Conservation (phyloP, 2,113 vertebrate genomes). For the Limanda limanda region DNA sequence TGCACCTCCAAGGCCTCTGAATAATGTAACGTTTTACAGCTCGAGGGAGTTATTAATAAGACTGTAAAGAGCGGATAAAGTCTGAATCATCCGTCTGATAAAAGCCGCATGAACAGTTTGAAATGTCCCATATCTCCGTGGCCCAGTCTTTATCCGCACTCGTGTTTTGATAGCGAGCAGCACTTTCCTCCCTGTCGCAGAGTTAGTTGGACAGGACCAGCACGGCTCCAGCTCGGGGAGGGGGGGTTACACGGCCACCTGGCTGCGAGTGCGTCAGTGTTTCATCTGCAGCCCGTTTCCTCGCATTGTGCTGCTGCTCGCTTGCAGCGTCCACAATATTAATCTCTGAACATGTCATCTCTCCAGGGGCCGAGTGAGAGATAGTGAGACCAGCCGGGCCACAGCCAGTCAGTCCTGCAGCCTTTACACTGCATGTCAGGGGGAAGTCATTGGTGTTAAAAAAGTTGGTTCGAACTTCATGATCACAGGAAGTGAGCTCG, state of each 20-base stretch:
- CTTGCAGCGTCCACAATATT: constrained; percentile 19
- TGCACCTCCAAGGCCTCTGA: no score
- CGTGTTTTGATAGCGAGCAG: constrained; percentile 69
- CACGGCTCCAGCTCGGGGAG: constrained; percentile 26
- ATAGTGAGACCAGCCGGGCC: neutral
- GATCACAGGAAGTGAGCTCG: no score
- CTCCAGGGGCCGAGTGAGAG: neutral
- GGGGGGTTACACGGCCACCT: constrained; percentile 65
- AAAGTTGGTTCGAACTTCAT: no score
- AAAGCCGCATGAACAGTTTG: neutral
- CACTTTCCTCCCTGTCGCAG: constrained; percentile 56
- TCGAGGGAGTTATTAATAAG: no score
- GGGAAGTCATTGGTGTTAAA: no score
- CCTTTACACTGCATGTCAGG: neutral
- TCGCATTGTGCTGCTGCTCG: constrained; percentile 73
- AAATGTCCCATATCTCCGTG: constrained; percentile 15
- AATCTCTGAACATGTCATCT: constrained; percentile 36
- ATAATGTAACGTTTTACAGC: no score
- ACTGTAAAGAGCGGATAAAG: no score
- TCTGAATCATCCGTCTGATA: neutral
- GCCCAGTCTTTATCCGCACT: constrained; percentile 4
- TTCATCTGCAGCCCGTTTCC: constrained; percentile 73
- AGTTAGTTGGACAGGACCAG: constrained; percentile 49
- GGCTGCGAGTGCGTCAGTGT: constrained; percentile 68
- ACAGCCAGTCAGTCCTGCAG: constrained; percentile 20